phyloP scores from a whole-genome alignment of 1,140 invertebrate genomes.

The Leptinotarsa texana region DNA sequence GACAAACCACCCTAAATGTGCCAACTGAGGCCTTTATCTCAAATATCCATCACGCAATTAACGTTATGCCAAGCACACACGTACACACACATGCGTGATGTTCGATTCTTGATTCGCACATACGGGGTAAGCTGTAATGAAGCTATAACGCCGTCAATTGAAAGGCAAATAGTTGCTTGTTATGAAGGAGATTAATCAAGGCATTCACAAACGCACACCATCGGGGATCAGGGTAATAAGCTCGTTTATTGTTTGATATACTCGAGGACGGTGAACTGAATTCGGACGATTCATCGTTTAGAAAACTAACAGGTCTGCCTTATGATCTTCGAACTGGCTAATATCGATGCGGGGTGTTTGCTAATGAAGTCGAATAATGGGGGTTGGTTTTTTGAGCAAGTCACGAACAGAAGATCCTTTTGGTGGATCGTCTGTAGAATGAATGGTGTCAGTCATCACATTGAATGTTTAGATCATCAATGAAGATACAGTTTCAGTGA shows the following conservation, averaged over 20 bases:
- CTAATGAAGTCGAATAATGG: neutral
- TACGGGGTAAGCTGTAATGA: conserved; percentile 11
- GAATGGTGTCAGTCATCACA: too few relatives aligned
- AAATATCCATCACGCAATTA: conserved; percentile 25
- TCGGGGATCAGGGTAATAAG: neutral
- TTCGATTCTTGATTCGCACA: neutral
- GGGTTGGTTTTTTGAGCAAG: neutral
- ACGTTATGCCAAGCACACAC: conserved; percentile 24
- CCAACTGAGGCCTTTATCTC: conserved; percentile 15
- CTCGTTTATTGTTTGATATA: conserved; percentile 10
- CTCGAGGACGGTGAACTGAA: neutral
- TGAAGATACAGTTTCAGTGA: too few relatives aligned
- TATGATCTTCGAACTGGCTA: conserved; percentile 20
- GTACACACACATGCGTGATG: conserved; percentile 14
- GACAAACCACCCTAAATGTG: too few relatives aligned
- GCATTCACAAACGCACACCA: neutral
- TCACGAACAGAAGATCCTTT: too few relatives aligned
- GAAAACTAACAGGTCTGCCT: conserved; percentile 7
- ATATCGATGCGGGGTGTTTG: neutral
- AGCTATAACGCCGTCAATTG: conserved; percentile 22
- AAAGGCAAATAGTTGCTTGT: conserved; percentile 17
- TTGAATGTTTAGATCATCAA: too few relatives aligned
- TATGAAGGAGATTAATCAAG: conserved; percentile 4
- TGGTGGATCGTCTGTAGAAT: too few relatives aligned
- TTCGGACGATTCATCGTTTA: conserved; percentile 15